Evolutionary conservation across 2,888 invertebrate genomes (phyloP).

Genomic region (Eumerus sabulonum): DNA sequence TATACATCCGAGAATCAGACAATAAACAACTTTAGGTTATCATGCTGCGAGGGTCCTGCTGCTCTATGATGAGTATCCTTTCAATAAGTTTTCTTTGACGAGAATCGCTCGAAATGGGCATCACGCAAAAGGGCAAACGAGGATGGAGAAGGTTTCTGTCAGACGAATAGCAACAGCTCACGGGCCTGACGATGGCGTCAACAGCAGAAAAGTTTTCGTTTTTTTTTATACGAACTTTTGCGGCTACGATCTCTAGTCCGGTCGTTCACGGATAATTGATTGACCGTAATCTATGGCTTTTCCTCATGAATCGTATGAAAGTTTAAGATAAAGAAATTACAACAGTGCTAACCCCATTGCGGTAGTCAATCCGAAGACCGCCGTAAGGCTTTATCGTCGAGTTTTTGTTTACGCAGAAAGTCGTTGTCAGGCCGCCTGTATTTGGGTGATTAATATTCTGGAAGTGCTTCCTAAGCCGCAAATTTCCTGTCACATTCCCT

Average conservation of each 20-base stretch:
- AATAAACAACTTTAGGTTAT: constrained; percentile 63
- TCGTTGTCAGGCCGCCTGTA: background rate
- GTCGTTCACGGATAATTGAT: constrained; percentile 66
- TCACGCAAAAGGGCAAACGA: too few relatives aligned
- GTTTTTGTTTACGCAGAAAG: too few relatives aligned
- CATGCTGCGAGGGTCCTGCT: constrained; percentile 34
- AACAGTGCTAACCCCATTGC: constrained; percentile 36
- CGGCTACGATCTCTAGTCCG: constrained; percentile 42
- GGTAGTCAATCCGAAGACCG: too few relatives aligned
- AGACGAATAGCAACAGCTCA: too few relatives aligned
- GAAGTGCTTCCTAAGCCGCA: background rate
- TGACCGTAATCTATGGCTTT: constrained; percentile 60
- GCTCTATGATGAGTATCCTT: constrained; percentile 66
- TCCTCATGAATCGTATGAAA: constrained; percentile 53
- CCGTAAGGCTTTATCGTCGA: background rate
- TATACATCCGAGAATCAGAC: constrained; percentile 15
- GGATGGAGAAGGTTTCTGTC: too few relatives aligned
- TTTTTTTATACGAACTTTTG: constrained; percentile 46
- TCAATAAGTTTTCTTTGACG: constrained; percentile 53
- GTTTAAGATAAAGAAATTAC: constrained; percentile 44
- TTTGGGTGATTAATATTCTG: constrained; percentile 12
- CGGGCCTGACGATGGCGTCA: too few relatives aligned
- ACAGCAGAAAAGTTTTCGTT: constrained; percentile 3
- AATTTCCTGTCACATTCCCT: too few relatives aligned
- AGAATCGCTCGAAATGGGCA: too few relatives aligned